These are phyloP conservation scores for Phylloscopus trochilus DNA, from an alignment of 2,113 vertebrate species.

Conservation along the genomic window DNA sequence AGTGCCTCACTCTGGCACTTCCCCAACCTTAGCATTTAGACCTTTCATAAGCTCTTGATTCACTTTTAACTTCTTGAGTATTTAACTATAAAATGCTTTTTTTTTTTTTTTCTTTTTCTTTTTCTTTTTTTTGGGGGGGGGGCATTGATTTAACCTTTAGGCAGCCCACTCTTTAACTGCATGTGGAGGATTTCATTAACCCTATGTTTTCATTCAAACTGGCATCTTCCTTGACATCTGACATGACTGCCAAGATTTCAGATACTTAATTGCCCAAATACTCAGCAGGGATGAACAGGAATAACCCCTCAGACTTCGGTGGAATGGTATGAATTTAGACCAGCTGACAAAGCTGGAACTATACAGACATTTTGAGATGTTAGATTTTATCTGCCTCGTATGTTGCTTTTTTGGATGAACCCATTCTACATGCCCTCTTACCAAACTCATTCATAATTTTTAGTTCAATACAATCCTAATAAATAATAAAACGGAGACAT, in stretches of 20 bases:
- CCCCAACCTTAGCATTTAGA: background rate
- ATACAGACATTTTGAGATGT: background rate
- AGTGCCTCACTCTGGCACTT: background rate
- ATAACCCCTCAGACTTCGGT: background rate
- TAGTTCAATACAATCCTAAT: background rate
- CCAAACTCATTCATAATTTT: background rate
- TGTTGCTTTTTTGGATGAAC: background rate
- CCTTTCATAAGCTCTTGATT: slow-evolving; percentile 8
- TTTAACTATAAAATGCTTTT: background rate
- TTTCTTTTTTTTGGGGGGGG: background rate
- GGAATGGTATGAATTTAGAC: background rate
- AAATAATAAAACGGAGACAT: background rate
- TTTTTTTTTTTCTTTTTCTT: background rate
- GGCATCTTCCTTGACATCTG: background rate
- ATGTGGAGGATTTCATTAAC: background rate
- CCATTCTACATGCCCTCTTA: background rate
- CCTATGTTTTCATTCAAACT: background rate
- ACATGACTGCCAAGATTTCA: background rate
- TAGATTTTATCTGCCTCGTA: background rate
- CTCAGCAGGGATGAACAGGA: background rate
- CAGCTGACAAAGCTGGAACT: background rate
- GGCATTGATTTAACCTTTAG: slow-evolving; percentile 1
- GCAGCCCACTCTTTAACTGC: background rate
- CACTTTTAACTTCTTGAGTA: background rate
- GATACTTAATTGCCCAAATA: background rate